Evolutionary conservation across 2,888 invertebrate genomes (phyloP).

Genomic region (Anorthoa munda): DNA sequence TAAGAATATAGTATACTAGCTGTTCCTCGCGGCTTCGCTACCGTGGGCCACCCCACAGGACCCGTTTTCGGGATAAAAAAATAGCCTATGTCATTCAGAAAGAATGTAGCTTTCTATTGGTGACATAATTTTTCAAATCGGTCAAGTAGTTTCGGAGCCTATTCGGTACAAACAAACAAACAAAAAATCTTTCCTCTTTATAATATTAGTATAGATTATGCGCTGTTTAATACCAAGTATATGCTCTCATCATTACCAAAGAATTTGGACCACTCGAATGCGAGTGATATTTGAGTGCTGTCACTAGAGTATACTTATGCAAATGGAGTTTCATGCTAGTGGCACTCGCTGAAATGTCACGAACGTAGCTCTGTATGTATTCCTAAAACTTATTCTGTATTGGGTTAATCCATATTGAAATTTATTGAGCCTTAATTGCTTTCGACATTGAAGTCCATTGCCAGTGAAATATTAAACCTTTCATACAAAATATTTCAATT

Average conservation of each 20-base stretch:
- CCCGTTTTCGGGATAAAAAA: too few species aligned
- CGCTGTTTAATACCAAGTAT: neutral
- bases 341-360: neutral
- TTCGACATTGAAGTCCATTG: slow-evolving; percentile 12
- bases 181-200: too few species aligned
- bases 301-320: neutral
- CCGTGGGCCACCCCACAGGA: too few species aligned
- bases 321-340: neutral
- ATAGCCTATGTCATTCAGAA: too few species aligned
- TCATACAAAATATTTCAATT: slow-evolving; percentile 15
- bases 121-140: too few species aligned
- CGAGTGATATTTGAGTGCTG: neutral
- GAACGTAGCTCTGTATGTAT: neutral
- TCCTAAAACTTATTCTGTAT: neutral
- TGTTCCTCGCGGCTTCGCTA: too few species aligned
- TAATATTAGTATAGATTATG: neutral
- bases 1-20: too few species aligned
- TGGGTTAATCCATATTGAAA: neutral
- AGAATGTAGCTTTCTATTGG: too few species aligned
- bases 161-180: too few species aligned
- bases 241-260: neutral
- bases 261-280: neutral
- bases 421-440: neutral
- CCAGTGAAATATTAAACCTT: neutral
- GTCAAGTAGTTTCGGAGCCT: too few species aligned